phyloP scores from a whole-genome alignment of 2,888 invertebrate genomes.

The Brenthis ino region DNA sequence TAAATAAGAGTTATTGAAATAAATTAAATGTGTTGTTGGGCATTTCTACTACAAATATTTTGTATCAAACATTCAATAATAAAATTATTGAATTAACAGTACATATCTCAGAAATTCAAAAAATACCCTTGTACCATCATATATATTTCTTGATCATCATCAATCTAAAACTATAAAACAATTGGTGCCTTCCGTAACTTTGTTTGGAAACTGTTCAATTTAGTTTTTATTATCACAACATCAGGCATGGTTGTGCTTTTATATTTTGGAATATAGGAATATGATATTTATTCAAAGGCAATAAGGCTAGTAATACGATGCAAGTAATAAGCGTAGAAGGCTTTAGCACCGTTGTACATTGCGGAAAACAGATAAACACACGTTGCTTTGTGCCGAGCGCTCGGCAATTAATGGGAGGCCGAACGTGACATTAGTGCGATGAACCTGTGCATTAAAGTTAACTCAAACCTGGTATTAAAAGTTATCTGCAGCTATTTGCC shows the following conservation, averaged over 20 bases:
- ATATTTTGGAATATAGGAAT: slow-evolving; percentile 16
- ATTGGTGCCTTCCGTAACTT: slow-evolving; percentile 29
- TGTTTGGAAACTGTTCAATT: slow-evolving; percentile 34
- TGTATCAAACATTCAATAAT: too few relatives aligned
- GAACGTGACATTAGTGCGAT: slow-evolving; percentile 79
- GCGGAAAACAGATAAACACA: slow-evolving; percentile 67
- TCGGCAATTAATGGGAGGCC: slow-evolving; percentile 76
- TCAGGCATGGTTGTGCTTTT: not conserved
- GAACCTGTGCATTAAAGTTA: slow-evolving; percentile 73
- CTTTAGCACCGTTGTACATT: slow-evolving; percentile 43
- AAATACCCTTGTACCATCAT: too few relatives aligned
- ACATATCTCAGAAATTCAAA: too few relatives aligned
- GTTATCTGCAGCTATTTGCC: slow-evolving; percentile 79
- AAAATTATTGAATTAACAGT: too few relatives aligned
- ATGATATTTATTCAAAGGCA: slow-evolving; percentile 17
- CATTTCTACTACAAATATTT: too few relatives aligned
- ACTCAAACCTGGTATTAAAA: slow-evolving; percentile 74
- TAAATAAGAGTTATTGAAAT: too few relatives aligned
- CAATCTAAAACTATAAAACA: slow-evolving; percentile 8
- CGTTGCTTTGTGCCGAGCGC: slow-evolving; percentile 65
- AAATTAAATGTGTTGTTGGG: too few relatives aligned
- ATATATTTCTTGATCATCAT: not conserved
- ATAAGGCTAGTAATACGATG: slow-evolving; percentile 29
- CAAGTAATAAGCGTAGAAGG: slow-evolving; percentile 31
- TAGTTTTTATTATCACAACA: slow-evolving; percentile 27